Base-by-base conservation (phyloP, 1,140 invertebrate species). In the Pristionchus pacificus region DNA sequence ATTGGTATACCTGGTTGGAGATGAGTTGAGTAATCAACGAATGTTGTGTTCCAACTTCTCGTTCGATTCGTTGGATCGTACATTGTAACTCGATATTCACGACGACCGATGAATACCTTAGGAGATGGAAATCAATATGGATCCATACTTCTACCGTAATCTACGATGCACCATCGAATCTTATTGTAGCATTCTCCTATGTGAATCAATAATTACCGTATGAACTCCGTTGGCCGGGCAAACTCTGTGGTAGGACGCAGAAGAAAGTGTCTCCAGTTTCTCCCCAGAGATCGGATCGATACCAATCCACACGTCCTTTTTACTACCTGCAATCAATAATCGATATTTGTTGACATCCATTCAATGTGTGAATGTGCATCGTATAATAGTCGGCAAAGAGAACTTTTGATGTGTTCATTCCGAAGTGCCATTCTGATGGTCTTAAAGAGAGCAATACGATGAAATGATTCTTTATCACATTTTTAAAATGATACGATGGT, bases 31-130 rank as follows among this genome's bases (percentile, higher is more conserved):
- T 88, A 88, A 78, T 88, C 88, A 75, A 84, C 84, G 79, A 92
- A 97, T 0, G 94, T 97, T 14, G 96, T 91, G 87, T 98, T 97
- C 93, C 94, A 98, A 79, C 90, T 90, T 83, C 91, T 90, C 77
- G 90, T 89, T 77, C 91, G 90, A 6, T 89, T 89, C 72, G 89
- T 88, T 68, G 89, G 90, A 81, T 97, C 93, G 74, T 92, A 90
- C 93, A 98, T 96, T 75, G 92, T 89, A 38, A 98, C 90, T 65
- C 91, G 93, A 83, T 97, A 97, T 82, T 97, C 93, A 14, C 93
- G 94, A 73, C 93, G 88, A 1, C 92, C 91, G 31, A 94, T 89
- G 84, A 90, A 93, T 49, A 49, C 38, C 38, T 49, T n/a, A n/a
- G n/a, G n/a, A n/a, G n/a, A n/a, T n/a, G n/a, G n/a, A n/a, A n/a